Evolutionary conservation across 2,888 invertebrate species (phyloP).

Genomic region (Craniophora ligustri): DNA sequence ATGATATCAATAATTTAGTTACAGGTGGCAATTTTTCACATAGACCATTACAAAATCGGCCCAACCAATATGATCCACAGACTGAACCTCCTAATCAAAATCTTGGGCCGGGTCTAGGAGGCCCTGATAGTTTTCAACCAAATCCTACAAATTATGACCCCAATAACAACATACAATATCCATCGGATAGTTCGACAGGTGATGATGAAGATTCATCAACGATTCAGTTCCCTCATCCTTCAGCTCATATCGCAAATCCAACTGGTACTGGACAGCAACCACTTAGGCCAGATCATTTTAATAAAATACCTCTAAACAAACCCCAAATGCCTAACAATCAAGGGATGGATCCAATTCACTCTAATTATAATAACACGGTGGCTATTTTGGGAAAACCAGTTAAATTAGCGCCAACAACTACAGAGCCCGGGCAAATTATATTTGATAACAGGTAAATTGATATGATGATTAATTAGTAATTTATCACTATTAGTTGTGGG

Average conservation of each 20-base stretch:
- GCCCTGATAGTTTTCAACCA: constrained; percentile 4
- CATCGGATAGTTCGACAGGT: constrained; percentile 1
- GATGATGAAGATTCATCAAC: constrained; percentile 7
- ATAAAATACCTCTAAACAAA: constrained; percentile 21
- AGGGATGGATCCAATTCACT: constrained; percentile 17
- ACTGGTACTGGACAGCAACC: constrained; percentile 6
- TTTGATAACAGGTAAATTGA: constrained; percentile 56
- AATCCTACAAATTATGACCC: constrained; percentile 13
- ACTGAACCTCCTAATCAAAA: constrained; percentile 11
- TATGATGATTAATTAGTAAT: constrained; percentile 34
- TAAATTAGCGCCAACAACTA: constrained; percentile 40
- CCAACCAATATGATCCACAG: constrained; percentile 35
- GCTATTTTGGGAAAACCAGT: constrained; percentile 61
- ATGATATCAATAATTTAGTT: constrained; percentile 24
- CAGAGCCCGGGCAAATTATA: constrained; percentile 38
- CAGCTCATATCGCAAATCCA: constrained; percentile 2
- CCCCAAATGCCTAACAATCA: constrained; percentile 15
- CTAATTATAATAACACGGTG: constrained; percentile 20
- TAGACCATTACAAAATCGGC: constrained; percentile 13
- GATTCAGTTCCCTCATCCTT: constrained; percentile 21
- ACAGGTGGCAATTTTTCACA: constrained; percentile 24
- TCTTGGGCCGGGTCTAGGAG: constrained; percentile 10
- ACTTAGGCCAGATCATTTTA: constrained; percentile 16
- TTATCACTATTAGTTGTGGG: constrained; percentile 7
- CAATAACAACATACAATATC: constrained; percentile 9